Conservation (phyloP, 1,140 invertebrate species). For the Danaus plexippus region DNA sequence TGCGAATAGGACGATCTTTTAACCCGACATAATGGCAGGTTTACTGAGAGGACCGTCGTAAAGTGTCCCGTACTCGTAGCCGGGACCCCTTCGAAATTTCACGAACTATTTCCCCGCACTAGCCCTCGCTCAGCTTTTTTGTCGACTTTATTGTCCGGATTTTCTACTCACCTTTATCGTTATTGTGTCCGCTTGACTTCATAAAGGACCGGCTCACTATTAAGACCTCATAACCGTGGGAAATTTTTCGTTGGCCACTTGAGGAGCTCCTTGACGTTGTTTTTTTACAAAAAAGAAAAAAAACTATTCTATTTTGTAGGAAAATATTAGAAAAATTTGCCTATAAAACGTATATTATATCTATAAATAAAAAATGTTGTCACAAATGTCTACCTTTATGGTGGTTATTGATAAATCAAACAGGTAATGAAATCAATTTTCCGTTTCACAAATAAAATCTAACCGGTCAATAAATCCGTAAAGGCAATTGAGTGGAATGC, state of each 20-base stretch:
- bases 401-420: slow-evolving; percentile 3
- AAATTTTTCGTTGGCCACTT: slow-evolving; percentile 38
- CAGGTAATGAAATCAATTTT: slow-evolving; percentile 4
- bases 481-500: slow-evolving; percentile 53
- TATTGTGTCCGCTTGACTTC: slow-evolving; percentile 68
- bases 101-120: slow-evolving; percentile 69
- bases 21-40: slow-evolving; percentile 68
- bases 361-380: too few relatives aligned
- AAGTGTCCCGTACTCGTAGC: slow-evolving; percentile 48
- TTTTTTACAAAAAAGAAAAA: slow-evolving; percentile 1
- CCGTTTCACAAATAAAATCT: slow-evolving; percentile 2
- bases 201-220: slow-evolving; percentile 64
- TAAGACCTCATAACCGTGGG: slow-evolving; percentile 70
- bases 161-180: slow-evolving; percentile 70
- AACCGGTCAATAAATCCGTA: slow-evolving; percentile 51
- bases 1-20: slow-evolving; percentile 62
- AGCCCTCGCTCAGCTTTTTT: slow-evolving; percentile 66
- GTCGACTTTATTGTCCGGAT: slow-evolving; percentile 69
- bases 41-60: slow-evolving; percentile 66
- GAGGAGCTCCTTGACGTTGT: slow-evolving; percentile 11
- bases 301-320: too few relatives aligned
- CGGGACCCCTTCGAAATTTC: slow-evolving; percentile 55
- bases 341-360: too few relatives aligned
- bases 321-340: too few relatives aligned
- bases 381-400: not conserved